Conservation (phyloP, 2,888 invertebrate genomes). For the Xylocampa areola region DNA sequence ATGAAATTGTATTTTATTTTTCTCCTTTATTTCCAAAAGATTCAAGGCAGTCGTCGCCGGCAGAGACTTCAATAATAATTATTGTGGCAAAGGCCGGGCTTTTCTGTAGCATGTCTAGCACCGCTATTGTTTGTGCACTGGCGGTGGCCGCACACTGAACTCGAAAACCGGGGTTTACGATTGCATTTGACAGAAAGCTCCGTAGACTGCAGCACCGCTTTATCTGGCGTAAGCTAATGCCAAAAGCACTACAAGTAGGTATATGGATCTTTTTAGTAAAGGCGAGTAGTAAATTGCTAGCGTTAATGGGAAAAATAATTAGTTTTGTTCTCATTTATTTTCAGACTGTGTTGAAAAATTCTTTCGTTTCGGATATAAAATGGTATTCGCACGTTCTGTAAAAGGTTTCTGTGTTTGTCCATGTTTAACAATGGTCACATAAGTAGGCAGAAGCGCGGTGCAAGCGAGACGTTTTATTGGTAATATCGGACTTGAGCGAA, state of each 20-base stretch:
- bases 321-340: conserved; percentile 32
- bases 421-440: conserved; percentile 36
- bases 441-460: conserved; percentile 38
- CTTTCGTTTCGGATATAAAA: conserved; percentile 17
- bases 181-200: conserved; percentile 57
- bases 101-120: conserved; percentile 35
- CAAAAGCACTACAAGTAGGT: conserved; percentile 16
- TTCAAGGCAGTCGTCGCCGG: conserved; percentile 21
- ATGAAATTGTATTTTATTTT: conserved; percentile 22
- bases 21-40: conserved; percentile 18
- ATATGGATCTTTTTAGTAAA: conserved; percentile 19
- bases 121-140: conserved; percentile 42
- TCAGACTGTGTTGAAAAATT: conserved; percentile 11
- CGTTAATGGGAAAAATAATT: conserved; percentile 30
- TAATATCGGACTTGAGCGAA: conserved; percentile 52
- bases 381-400: conserved; percentile 3
- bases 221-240: conserved; percentile 31
- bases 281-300: conserved; percentile 20
- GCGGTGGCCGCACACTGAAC: conserved; percentile 21
- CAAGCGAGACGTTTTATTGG: conserved; percentile 55
- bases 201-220: conserved; percentile 30
- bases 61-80: conserved; percentile 48
- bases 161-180: conserved; percentile 50
- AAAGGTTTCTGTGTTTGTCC: conserved; percentile 17
- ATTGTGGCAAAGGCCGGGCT: conserved; percentile 24